Evolutionary conservation across 2,888 invertebrate genomes (phyloP), one percentile per base, ranked within the genome.

Genomic region (Caenorhabditis japonica): DNA sequence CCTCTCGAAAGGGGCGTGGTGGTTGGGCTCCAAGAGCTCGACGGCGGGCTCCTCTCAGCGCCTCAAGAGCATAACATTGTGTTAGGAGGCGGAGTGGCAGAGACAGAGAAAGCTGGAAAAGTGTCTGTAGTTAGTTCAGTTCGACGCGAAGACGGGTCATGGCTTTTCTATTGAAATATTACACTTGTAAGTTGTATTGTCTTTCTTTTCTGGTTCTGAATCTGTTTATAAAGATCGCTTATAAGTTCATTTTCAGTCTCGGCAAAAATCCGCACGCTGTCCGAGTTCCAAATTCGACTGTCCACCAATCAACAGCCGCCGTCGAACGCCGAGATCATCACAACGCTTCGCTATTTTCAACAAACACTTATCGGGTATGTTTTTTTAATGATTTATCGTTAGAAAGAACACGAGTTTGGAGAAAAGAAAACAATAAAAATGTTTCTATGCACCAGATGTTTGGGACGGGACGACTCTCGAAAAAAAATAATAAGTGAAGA

Each of bases 341-440:
- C 95, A 90, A 97, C 96, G 64, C 92, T 99, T 87, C 95, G 97
- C 89, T 97, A 96, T 90, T 97, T 99, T 90, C 94, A 96, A 47
- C 95, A 96, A 90, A 96, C 95, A 41, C 91, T 99, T 76, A 91
- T 97, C 83, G 94, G 90, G 97, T 97, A 91, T 92, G 92, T 56
- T 55, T 36, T 30, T n/a, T 27, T 30, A 23, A 21, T 36, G 15
- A 5, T n/a, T 17, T 21, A 36, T 30, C 27, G 12, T 38, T 21
- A 21, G 17, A 27, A 12, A 8, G 21, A 23, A 21, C 43, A 33
- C n/a, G n/a, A 17, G 21, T 3, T 10, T 3, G 21, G 21, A 21
- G 21, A 30, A 47, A 49, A 1, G 41, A 44, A n/a, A 30, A 27
- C 12, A 27, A n/a, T 3, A 8, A 10, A 10, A 27, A 12, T n/a